Evolutionary conservation across 2,113 vertebrate species (phyloP).

Genomic region (Rhynchomys soricoides): DNA sequence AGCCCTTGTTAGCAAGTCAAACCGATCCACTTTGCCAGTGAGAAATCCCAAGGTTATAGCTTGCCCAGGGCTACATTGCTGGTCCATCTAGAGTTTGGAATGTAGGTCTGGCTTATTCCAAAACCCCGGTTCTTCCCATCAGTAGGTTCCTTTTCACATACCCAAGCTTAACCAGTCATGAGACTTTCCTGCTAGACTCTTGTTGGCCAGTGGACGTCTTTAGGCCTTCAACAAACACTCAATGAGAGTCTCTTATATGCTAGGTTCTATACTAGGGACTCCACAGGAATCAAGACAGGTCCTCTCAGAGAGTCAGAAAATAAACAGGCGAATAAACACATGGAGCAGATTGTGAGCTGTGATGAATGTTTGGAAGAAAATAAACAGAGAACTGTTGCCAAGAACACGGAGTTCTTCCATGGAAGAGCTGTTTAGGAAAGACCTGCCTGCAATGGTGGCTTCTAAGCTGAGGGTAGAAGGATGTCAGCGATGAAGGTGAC

Average conservation of each 20-base stretch:
- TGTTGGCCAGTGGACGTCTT: neutral
- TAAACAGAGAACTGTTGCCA: neutral
- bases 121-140: neutral
- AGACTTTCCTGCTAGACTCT: neutral
- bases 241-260: neutral
- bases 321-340: constrained; percentile 6
- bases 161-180: neutral
- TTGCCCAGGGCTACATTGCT: neutral
- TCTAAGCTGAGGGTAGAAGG: neutral
- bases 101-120: neutral
- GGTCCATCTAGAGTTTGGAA: neutral
- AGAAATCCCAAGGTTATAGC: neutral
- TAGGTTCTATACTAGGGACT: neutral
- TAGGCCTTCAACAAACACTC: neutral
- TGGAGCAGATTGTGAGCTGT: neutral
- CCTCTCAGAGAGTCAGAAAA: constrained; percentile 25
- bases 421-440: constrained; percentile 21
- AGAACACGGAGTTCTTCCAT: neutral
- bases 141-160: neutral
- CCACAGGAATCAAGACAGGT: neutral
- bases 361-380: constrained; percentile 13
- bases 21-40: neutral
- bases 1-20: neutral
- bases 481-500: neutral
- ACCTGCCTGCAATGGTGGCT: neutral